Base-by-base conservation (phyloP, 2,888 invertebrate genomes). In the Pheosia tremula region DNA sequence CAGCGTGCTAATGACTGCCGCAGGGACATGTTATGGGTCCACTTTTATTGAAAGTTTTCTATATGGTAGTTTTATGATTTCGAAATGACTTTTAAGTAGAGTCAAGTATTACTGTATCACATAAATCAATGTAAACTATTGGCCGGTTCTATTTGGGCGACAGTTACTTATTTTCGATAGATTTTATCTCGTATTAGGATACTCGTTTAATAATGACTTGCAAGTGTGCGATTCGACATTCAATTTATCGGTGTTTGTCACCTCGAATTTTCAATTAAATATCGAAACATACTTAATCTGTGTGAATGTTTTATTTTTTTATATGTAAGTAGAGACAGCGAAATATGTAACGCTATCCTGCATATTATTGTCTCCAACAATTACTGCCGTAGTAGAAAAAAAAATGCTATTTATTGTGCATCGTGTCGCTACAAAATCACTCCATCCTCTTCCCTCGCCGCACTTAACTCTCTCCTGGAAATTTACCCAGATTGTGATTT, bases 1-100 rank as follows among this genome's bases (percentile, higher is more conserved):
- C 69, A 70, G 65, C 63, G 70, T 66, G 75, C 72, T 83, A 85
- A 83, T 83, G 86, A 81, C 69, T 79, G 83, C 88, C 88, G 69
- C 86, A 87, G 88, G 91, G 90, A 81, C 78, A 68, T 70, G 78
- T 72, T 75, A 72, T 86, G 72, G 85, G 81, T 57, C 84, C 84
- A 76, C 75, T 80, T 75, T 82, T 82, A 75, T 81, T 81, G 60
- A 66, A 74, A 73, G 57, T 57, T 52, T 61, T 59, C 49, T 58
- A 58, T 65, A 64, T 55, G 13, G 59, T 52, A 58, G 13, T 54
- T 62, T 60, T 53, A 58, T 57, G 6, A 39, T n/a, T 43, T 36
- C 1, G 5, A 59, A 54, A 47, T 54, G 45, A 56, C 10, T 9
- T 49, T 56, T 57, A 39, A 13, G 60, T 47, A 36, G 36, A 13